Base-by-base conservation (phyloP, 2,113 vertebrate genomes). In the Ctenomys sociabilis region DNA sequence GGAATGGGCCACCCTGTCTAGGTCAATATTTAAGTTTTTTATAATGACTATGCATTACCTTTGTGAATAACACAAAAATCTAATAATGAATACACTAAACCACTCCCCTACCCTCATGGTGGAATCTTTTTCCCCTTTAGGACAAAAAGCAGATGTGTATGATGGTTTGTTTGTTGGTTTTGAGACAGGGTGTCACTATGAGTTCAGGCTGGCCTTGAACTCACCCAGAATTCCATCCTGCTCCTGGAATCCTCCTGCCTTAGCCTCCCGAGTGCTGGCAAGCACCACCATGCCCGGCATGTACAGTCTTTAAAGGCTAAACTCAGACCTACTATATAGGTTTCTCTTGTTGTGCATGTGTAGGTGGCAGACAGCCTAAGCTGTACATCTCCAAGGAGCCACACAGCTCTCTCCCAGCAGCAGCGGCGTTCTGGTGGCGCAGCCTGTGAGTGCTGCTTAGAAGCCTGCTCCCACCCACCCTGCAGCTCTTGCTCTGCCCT, bases 111-210 rank as follows among this genome's bases (percentile, higher is more conserved):
- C 68, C 78, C 26, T 73, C 22, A 32, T 37, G 49, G 12, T 83
- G 75, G 54, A 3, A 73, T 94, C 78, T 37, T 80, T 85, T n/a
- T 59, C n/a, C 7, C 70, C 26, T 92, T 95, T 32, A 24, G 35
- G 84, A 91, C 59, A 89, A 96, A 91, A 86, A 32, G 72, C 80
- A 94, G 66, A 77, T 78, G 85, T 28, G 54, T 45, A 26, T 72
- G n/a, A 61, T 45, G 83, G 22, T 63, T 63, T 26, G 22, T 63
- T 63, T 2, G 24, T 63, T 24, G 26, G 54, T 63, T 26, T 63
- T 63, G 61, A 63, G 61, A 63, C 22, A 26, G 22, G 61, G 61
- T 63, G 7, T 63, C 61, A 63, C 61, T 63, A 26, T 26, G 61
- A 63, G 24, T 63, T 63, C 61, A 63, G 22, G 61, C 61, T 63